A percentile compares a stretch with the other conserved stretches of the same genome.
These are phyloP conservation scores for Rhagoletis pomonella DNA, from an alignment of 1,140 invertebrate species.

Conservation along the genomic window DNA sequence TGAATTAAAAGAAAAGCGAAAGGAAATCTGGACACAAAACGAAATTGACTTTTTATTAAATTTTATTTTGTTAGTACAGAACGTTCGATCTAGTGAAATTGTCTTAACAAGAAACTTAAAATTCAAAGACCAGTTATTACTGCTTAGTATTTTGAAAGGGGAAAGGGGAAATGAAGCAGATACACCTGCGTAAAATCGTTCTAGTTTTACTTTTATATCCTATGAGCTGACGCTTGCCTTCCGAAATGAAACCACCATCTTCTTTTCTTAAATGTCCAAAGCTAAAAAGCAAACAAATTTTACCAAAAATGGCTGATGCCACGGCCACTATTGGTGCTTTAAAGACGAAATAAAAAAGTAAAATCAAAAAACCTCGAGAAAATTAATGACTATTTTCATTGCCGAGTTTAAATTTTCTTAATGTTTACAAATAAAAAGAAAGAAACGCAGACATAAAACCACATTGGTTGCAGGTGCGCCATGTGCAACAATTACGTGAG, in stretches of 20 bases:
- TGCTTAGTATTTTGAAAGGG: too few relatives aligned
- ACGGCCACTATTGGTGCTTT: slow-evolving; percentile 34
- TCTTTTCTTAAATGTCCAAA: neutral
- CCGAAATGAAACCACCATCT: neutral
- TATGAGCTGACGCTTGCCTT: neutral
- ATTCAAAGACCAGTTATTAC: too few relatives aligned
- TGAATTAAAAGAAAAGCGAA: too few relatives aligned
- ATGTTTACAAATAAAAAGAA: slow-evolving; percentile 20
- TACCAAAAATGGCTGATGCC: slow-evolving; percentile 33
- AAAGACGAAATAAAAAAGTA: neutral
- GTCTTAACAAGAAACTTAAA: too few relatives aligned
- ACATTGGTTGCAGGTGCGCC: slow-evolving; percentile 29
- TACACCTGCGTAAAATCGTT: too few relatives aligned
- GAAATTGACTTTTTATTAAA: too few relatives aligned
- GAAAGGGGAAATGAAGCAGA: too few relatives aligned
- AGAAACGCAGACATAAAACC: slow-evolving; percentile 22
- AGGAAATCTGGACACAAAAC: too few relatives aligned
- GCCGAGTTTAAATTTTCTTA: slow-evolving; percentile 23
- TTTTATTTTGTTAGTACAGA: too few relatives aligned
- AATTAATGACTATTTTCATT: slow-evolving; percentile 29
- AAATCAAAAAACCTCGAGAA: neutral
- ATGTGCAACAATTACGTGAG: slow-evolving; percentile 20
- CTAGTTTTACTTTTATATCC: neutral
- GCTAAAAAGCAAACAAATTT: neutral
- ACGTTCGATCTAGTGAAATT: too few relatives aligned